These are phyloP conservation scores for Drosophila aff. DNA, from an alignment of 1,140 invertebrate species.

Conservation along the genomic window DNA sequence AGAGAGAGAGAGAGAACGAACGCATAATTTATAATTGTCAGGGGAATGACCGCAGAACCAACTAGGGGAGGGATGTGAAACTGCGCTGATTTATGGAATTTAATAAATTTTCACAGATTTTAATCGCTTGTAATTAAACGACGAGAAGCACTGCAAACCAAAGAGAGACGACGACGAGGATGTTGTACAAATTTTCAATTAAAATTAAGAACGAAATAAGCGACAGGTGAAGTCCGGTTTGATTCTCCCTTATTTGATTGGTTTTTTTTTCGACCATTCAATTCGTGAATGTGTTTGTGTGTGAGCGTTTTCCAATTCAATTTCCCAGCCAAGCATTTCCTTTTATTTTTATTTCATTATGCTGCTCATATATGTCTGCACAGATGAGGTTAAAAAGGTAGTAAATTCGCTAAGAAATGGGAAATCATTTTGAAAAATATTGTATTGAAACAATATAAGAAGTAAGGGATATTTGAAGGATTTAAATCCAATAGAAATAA, in stretches of 20 bases:
- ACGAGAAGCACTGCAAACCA: slow-evolving; percentile 12
- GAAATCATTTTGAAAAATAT: neutral
- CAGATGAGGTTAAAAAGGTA: neutral
- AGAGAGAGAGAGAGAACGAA: slow-evolving; percentile 32
- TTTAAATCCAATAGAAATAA: neutral
- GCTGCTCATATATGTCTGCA: slow-evolving; percentile 24
- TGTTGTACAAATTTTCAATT: slow-evolving; percentile 64
- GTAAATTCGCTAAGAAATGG: neutral
- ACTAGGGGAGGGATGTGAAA: neutral
- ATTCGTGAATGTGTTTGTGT: slow-evolving; percentile 25
- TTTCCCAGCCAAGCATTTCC: slow-evolving; percentile 44
- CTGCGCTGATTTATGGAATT: slow-evolving; percentile 79
- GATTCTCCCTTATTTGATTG: slow-evolving; percentile 69
- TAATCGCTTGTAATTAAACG: slow-evolving; percentile 79
- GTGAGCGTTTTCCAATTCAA: slow-evolving; percentile 33
- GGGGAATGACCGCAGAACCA: slow-evolving; percentile 54
- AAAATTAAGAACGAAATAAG: slow-evolving; percentile 70
- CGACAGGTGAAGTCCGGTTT: slow-evolving; percentile 55
- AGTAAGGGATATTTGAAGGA: neutral
- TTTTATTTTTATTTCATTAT: slow-evolving; percentile 78
- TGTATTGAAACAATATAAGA: too few relatives aligned
- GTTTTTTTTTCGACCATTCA: slow-evolving; percentile 63
- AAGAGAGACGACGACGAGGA: slow-evolving; percentile 17
- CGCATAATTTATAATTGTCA: slow-evolving; percentile 83
- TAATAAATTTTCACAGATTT: slow-evolving; percentile 82